Base-by-base conservation (phyloP, 1,140 invertebrate genomes). In the Lethrus apterus region DNA sequence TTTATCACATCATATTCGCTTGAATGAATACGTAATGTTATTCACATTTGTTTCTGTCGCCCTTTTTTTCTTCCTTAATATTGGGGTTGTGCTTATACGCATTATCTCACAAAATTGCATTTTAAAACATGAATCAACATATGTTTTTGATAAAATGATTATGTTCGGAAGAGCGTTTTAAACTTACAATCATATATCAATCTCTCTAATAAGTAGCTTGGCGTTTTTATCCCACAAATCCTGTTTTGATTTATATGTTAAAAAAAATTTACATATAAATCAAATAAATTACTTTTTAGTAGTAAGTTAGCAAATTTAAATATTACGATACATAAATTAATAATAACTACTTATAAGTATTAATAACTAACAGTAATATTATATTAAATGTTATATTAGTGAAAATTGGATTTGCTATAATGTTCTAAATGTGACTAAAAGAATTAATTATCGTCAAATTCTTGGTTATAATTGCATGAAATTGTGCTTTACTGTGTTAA, bases 11-110 rank as follows among this genome's bases (percentile, higher is more conserved):
- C 23, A 36, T 36, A 32, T 51, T 52, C 55, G 56, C 44, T 46
- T 53, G 61, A 62, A 59, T 58, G 59, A 63, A 60, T 60, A 60
- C 54, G 32, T 61, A 63, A 63, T 63, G 56, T 44, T 54, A 63
- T 63, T 63, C 61, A 63, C 61, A 63, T 63, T 63, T 63, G 60
- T 63, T 63, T 63, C 53, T 63, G 60, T 61, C 60, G 55, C 57
- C 50, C 59, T 52, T 33, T 41, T 17, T 44, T 34, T 32, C 31
- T 11, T 23, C 34, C 49, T 40, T 52, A 45, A 32, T 51, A 50
- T 53, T 46, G 47, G 57, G 57, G 50, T 53, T 30, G 46, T 47
- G 51, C 50, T 54, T 51, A 43, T 48, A 51, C 51, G 54, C 48
- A 63, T 63, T 63, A 63, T 63, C 57, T 63, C 50, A 48, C 55